phyloP scores from a whole-genome alignment of 1,140 invertebrate species.

The Probaryconus sp. region DNA sequence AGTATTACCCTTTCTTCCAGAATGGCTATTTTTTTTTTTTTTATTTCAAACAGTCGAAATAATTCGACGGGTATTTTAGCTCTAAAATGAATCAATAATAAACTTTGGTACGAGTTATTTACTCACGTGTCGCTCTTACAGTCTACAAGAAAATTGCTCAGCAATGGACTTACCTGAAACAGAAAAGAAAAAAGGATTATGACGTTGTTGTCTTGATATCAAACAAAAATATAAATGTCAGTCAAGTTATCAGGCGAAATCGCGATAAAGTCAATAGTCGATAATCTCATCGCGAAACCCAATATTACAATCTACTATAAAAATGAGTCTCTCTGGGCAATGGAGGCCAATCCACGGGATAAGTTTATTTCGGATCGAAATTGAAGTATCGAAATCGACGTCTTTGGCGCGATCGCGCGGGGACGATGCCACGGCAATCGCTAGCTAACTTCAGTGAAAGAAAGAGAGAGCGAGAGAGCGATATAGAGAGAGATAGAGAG shows the following conservation, averaged over 20 bases:
- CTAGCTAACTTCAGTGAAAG: too few species aligned
- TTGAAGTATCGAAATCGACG: conserved; percentile 47
- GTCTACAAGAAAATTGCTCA: conserved; percentile 17
- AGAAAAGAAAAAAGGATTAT: conserved; percentile 43
- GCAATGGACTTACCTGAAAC: conserved; percentile 54
- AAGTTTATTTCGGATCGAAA: conserved; percentile 44
- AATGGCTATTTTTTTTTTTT: conserved; percentile 38
- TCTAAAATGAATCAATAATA: too few species aligned
- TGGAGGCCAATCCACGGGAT: conserved; percentile 14
- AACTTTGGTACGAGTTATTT: too few species aligned
- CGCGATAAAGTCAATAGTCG: conserved; percentile 33
- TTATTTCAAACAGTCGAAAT: too few species aligned
- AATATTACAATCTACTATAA: conserved; percentile 23
- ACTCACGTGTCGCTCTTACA: neutral
- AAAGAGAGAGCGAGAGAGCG: too few species aligned
- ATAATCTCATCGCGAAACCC: conserved; percentile 18
- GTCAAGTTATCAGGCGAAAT: conserved; percentile 22
- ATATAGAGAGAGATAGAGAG: too few species aligned
- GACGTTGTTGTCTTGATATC: neutral
- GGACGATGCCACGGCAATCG: conserved; percentile 43
- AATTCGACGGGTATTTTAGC: too few species aligned
- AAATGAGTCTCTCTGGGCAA: conserved; percentile 5
- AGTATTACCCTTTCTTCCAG: neutral
- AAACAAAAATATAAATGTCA: conserved; percentile 40
- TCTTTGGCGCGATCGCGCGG: conserved; percentile 20